Conservation (phyloP, 1,140 invertebrate genomes). For the Latrodectus geometricus region DNA sequence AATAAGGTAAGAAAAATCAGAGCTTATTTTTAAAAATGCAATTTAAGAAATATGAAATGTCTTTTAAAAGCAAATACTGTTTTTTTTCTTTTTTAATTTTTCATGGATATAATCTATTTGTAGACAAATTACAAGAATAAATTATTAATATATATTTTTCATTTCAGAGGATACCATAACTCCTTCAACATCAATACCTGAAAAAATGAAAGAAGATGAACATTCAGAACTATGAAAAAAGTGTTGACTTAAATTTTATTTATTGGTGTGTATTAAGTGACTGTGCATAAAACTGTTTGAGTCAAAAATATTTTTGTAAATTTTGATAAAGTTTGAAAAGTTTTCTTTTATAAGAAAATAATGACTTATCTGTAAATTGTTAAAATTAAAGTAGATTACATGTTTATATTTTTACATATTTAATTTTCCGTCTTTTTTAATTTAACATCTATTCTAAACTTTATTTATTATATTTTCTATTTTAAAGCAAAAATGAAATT, state of each 20-base stretch:
- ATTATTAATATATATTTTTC: background rate
- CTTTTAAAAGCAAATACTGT: background rate
- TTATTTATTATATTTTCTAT: too few species aligned
- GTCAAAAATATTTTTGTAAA: too few species aligned
- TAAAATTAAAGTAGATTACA: too few species aligned
- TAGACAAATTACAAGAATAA: background rate
- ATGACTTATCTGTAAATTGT: too few species aligned
- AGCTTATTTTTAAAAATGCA: background rate
- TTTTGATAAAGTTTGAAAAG: too few species aligned
- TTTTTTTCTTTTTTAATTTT: background rate
- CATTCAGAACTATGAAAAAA: conserved; percentile 57
- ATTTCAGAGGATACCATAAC: conserved; percentile 20
- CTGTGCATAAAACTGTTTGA: too few species aligned
- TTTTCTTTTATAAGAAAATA: too few species aligned
- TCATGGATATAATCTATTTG: background rate
- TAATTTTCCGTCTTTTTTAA: too few species aligned
- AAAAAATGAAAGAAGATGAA: conserved; percentile 25
- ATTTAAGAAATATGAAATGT: background rate
- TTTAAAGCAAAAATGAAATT: too few species aligned
- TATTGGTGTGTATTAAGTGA: too few species aligned
- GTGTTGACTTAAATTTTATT: conserved; percentile 14
- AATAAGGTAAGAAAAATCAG: background rate
- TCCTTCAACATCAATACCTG: conserved; percentile 9
- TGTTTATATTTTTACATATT: too few species aligned
- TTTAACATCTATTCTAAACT: too few species aligned